Conservation (phyloP, 2,888 invertebrate species). For the Hetaerina titia region DNA sequence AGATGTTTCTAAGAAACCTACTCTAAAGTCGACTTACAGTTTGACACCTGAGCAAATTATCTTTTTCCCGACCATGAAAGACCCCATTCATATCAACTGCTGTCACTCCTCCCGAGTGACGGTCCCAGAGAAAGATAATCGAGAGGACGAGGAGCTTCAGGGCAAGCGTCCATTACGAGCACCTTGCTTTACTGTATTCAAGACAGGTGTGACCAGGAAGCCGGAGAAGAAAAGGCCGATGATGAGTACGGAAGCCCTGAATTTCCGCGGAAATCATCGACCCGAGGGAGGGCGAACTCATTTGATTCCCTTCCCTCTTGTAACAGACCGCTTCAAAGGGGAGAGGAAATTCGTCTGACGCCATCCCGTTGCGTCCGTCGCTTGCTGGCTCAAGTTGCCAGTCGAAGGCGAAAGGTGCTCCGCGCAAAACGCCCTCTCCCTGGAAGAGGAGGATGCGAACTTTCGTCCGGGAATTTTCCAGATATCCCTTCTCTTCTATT, state of each 20-base stretch:
- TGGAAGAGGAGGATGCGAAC: not conserved
- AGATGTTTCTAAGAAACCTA: not conserved
- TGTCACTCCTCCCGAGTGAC: not conserved
- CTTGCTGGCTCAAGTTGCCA: not conserved
- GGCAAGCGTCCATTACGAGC: not conserved
- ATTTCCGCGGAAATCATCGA: constrained; percentile 2
- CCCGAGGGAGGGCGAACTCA: not conserved
- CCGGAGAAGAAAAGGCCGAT: not conserved
- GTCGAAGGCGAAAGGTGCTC: too few species aligned
- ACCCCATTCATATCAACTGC: not conserved
- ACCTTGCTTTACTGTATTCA: not conserved
- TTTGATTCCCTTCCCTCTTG: constrained; percentile 1
- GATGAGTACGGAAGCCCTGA: constrained; percentile 18
- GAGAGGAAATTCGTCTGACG: not conserved
- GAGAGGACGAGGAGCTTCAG: not conserved
- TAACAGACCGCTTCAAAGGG: not conserved
- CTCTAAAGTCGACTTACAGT: not conserved
- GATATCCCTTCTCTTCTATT: not conserved
- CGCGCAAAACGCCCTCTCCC: too few species aligned
- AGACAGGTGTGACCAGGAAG: not conserved
- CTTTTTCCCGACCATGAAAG: not conserved
- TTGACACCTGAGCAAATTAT: not conserved
- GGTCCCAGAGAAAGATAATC: not conserved
- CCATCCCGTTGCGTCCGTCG: not conserved
- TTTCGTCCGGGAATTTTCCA: not conserved